Percentiles rank a stretch among this genome's conserved stretches.
These are phyloP conservation scores for Ischnura elegans DNA, from an alignment of 2,888 invertebrate genomes.

Conservation along the genomic window DNA sequence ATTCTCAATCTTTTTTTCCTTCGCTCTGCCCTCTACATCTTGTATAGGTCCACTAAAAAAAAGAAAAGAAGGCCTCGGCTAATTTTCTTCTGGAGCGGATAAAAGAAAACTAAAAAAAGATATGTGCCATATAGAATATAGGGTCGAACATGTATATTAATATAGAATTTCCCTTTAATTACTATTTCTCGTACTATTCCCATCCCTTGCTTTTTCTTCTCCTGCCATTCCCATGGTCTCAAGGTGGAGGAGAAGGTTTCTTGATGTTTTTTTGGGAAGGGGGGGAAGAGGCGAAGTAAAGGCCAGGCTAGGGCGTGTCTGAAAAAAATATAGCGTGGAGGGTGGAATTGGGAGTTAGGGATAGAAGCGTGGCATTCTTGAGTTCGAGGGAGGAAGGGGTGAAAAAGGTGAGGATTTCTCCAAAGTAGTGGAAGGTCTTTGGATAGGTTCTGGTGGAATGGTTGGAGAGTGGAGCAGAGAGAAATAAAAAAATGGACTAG, in stretches of 20 bases:
- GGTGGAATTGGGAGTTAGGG: neutral
- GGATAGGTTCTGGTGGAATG: neutral
- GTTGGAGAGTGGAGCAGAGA: neutral
- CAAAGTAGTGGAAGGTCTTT: neutral
- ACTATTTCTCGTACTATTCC: neutral
- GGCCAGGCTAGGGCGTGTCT: neutral
- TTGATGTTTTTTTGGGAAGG: neutral
- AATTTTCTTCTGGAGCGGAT: neutral
- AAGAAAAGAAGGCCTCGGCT: neutral
- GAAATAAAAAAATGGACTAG: slow-evolving; percentile 42
- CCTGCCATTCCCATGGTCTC: neutral
- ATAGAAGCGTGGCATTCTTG: neutral
- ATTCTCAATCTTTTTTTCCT: neutral
- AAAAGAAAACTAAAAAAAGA: neutral
- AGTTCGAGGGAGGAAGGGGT: neutral
- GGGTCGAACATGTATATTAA: neutral
- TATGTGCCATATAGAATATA: neutral
- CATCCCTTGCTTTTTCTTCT: neutral
- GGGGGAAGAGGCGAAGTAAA: neutral
- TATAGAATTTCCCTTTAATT: neutral
- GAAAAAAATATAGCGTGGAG: neutral
- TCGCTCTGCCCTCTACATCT: neutral
- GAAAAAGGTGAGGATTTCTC: neutral
- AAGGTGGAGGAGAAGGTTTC: neutral
- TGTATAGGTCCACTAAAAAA: too few relatives aligned